These are phyloP conservation scores for Sycon ciliatum DNA, from an alignment of 37 sponge, comb jelly and placozoan species.

Conservation along the genomic window DNA sequence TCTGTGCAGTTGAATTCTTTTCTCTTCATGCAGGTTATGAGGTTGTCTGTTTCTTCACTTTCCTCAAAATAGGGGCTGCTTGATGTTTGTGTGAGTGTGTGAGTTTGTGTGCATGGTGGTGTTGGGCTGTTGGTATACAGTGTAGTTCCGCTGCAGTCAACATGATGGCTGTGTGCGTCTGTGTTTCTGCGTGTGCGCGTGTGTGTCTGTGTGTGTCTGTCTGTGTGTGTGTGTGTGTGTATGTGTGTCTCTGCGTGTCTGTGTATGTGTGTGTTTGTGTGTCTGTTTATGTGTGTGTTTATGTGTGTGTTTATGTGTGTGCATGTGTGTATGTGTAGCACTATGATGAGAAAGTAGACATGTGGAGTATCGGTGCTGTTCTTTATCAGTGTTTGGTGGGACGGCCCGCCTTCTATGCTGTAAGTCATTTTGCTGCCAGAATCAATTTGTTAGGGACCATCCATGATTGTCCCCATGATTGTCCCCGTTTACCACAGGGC, in stretches of 20 bases:
- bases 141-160: neutral
- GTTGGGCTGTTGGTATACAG: neutral
- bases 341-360: conserved; percentile 84
- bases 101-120: neutral
- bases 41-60: neutral
- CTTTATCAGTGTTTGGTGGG: conserved; percentile 78
- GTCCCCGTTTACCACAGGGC: no score
- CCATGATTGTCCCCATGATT: no score
- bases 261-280: neutral
- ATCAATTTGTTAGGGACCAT: no score
- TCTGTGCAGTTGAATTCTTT: neutral
- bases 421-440: no score
- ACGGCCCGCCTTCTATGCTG: conserved; percentile 86
- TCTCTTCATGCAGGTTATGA: neutral
- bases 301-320: neutral
- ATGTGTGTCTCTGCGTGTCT: neutral
- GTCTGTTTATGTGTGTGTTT: neutral
- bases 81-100: neutral
- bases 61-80: no score
- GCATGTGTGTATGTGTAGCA: conserved; percentile 23
- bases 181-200: neutral
- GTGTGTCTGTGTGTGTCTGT: neutral
- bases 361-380: conserved; percentile 87
- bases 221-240: neutral
- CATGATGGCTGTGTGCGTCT: neutral